Evolutionary conservation across 1,140 invertebrate species (phyloP).

Genomic region (Drosophila neocordata): DNA sequence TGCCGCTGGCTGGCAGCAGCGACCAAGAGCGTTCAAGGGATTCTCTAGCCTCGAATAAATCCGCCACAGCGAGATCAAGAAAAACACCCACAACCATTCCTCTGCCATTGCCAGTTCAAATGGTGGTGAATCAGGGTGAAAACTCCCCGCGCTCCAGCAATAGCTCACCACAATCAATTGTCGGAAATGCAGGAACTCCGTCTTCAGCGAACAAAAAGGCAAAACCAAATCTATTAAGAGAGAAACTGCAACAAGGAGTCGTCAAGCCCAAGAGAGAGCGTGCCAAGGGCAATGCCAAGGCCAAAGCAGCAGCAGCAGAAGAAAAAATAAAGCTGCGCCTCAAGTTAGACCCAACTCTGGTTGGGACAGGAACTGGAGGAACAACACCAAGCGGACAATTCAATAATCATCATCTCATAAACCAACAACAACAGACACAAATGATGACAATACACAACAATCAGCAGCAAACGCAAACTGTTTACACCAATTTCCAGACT

Average conservation of each 20-base stretch:
- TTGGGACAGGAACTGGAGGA: constrained; percentile 84
- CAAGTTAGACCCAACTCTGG: constrained; percentile 89
- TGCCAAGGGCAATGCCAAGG: constrained; percentile 75
- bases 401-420: constrained; percentile 14
- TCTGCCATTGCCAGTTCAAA: constrained; percentile 29
- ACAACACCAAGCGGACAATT: constrained; percentile 19
- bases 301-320: constrained; percentile 82
- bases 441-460: constrained; percentile 50
- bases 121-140: constrained; percentile 27
- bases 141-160: constrained; percentile 62
- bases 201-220: constrained; percentile 56
- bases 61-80: constrained; percentile 63
- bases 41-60: constrained; percentile 76
- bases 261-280: constrained; percentile 68
- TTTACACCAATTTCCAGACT: constrained; percentile 15
- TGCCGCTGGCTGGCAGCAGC: constrained; percentile 83
- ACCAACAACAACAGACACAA: constrained; percentile 43
- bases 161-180: constrained; percentile 58
- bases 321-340: constrained; percentile 93
- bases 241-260: constrained; percentile 77
- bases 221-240: constrained; percentile 72
- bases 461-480: constrained; percentile 19
- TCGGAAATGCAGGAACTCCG: constrained; percentile 19
- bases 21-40: constrained; percentile 83
- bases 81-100: constrained; percentile 46